Evolutionary conservation across 2,888 invertebrate species (phyloP), one percentile per base, ranked within the genome.

Genomic region (Drosophila pegasa): DNA sequence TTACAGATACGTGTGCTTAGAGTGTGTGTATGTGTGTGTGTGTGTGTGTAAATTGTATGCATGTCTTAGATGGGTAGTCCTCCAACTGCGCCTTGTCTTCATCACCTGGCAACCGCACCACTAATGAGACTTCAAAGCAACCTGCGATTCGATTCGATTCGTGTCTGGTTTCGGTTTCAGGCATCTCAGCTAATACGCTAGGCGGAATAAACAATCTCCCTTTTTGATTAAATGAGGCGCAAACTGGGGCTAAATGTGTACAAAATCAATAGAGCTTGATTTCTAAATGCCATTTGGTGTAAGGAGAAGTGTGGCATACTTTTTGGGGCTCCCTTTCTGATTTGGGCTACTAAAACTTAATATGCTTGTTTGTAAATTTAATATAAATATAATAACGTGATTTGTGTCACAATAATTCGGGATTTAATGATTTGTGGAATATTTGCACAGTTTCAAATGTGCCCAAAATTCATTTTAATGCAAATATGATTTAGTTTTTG

Each of bases 121-220:
- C 85, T 83, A 83, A 83, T 87, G 83, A 83, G 87, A 87, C 83
- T 60, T 83, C 83, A 83, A 87, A 83, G 83, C 56, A 61, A 62
- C 70, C 68, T 52, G 56, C 29, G 68, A 65, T 78, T 78, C 70
- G 85, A 78, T 81, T 76, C 76, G 85, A 78, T 74, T 76, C 79
- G 65, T 70, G 64, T 71, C 75, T 81, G 85, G 71, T 74, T 71
- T 63, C 56, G 29, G 48, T 37, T 54, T 25, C 22, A 61, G 63
- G 55, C 50, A 60, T 60, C 60, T 61, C 38, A 57, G 48, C 67
- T 68, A 74, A 71, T 51, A 50, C 67, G 63, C 50, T 48, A 55
- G 58, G 48, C 5, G 9, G 25, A 40, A 41, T 64, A 55, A 51
- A 41, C 57, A 54, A 51, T 35, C 66, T 54, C 55, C 60, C 59